Evolutionary conservation across 2,888 invertebrate genomes (phyloP), one percentile per base, ranked within the genome.

Genomic region (Lasioglossum vierecki): DNA sequence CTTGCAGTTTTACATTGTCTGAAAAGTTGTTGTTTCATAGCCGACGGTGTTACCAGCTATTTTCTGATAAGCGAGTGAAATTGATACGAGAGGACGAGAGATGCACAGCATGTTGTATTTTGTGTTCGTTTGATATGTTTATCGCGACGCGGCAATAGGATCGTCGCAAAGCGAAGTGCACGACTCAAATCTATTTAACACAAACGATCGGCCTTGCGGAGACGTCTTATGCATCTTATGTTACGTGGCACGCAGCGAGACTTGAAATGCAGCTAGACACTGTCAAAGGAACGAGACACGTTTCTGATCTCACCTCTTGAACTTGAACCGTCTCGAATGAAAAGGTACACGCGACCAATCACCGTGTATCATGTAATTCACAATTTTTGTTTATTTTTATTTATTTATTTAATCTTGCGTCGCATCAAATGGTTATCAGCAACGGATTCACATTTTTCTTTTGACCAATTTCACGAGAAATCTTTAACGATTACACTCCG

Each of bases 141-240:
- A 39, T 68, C 68, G 11, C 39, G 39, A 30, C 39, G 22, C 39
- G 68, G 68, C 39, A 22, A 39, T 9, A 39, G 68, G 68, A 68
- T 68, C 68, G 68, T 39, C 68, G 68, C 68, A 68, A 68, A 68
- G 68, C 39, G 68, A 68, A 68, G 35, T 39, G 68, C 68, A 68
- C 68, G 68, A 68, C 68, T 68, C 68, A 68, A 68, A 68, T 68
- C 68, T 68, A 68, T 68, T 68, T 68, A 68, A 68, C 68, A 39
- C 68, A 68, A 68, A 68, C 39, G 68, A 68, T 68, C 68, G 68
- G 68, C 68, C 68, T 68, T 68, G 68, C 68, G 39, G 68, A 68
- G 68, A 39, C 68, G 22, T 57, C 57, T 57, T 57, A n/a, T 57
- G 68, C 68, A 68, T 68, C 68, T 68, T 68, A 68, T 39, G 68